These are phyloP conservation scores for Seira ritae DNA, from an alignment of 2,888 invertebrate species.

Conservation along the genomic window DNA sequence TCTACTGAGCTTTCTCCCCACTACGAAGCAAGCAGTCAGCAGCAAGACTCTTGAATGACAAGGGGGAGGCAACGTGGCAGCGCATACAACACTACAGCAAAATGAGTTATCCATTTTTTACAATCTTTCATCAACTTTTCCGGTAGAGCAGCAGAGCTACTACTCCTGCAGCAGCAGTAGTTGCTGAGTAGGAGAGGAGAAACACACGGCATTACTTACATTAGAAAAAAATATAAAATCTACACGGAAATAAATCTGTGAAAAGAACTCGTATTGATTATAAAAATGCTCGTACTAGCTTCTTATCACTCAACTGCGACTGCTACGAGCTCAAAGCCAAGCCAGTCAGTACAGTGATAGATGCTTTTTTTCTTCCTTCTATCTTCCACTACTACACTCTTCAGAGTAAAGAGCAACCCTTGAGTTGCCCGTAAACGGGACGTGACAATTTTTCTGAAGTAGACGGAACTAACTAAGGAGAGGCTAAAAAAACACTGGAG, in stretches of 20 bases:
- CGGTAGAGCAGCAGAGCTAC: no score
- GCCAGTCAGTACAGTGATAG: not conserved
- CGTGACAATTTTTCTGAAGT: conserved; percentile 59
- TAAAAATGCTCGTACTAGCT: not conserved
- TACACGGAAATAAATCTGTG: conserved; percentile 16
- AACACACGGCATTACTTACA: no score
- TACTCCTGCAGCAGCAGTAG: not conserved
- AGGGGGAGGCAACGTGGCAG: conserved; percentile 20
- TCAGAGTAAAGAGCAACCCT: not conserved
- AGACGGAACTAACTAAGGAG: not conserved
- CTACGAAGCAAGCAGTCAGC: conserved; percentile 5
- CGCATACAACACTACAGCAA: conserved; percentile 3
- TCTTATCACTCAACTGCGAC: not conserved
- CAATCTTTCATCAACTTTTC: conserved; percentile 33
- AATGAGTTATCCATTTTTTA: conserved; percentile 45
- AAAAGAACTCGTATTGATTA: conserved; percentile 15
- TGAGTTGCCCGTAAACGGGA: conserved; percentile 14
- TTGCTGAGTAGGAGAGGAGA: not conserved
- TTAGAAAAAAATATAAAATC: not conserved
- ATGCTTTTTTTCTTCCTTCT: not conserved
- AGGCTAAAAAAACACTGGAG: conserved; percentile 22
- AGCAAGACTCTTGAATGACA: conserved; percentile 16
- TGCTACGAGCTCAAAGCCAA: not conserved
- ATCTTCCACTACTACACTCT: not conserved
- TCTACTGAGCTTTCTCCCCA: not conserved